These are phyloP conservation scores for Julus scandinavius DNA, from an alignment of 2,888 invertebrate species.

Conservation along the genomic window DNA sequence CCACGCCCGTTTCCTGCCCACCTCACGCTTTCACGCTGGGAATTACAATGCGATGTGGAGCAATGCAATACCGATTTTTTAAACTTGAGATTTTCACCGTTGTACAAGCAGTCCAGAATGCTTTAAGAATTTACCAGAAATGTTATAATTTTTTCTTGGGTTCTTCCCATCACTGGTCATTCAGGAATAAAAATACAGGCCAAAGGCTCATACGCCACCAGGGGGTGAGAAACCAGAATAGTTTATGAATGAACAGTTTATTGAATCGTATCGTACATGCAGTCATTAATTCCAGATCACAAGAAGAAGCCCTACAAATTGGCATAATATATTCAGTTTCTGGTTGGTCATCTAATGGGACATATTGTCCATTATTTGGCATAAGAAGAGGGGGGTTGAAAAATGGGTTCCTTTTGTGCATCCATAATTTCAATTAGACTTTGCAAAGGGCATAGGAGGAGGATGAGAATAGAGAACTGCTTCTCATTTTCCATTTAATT, in stretches of 20 bases:
- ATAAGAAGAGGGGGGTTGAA: neutral
- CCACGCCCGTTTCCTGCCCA: slow-evolving; percentile 26
- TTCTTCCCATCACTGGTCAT: no score
- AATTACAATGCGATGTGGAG: neutral
- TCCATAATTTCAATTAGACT: slow-evolving; percentile 14
- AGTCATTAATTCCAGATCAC: neutral
- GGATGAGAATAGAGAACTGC: neutral
- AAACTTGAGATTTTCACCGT: neutral
- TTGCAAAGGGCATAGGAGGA: neutral
- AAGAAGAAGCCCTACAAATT: neutral
- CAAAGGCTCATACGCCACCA: no score
- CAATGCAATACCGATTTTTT: neutral
- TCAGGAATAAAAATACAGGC: no score
- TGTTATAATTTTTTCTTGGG: no score
- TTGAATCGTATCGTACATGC: neutral
- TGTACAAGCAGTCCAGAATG: neutral
- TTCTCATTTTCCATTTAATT: slow-evolving; percentile 33
- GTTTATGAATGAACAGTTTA: neutral
- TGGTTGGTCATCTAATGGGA: neutral
- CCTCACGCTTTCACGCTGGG: neutral
- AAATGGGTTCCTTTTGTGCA: slow-evolving; percentile 19
- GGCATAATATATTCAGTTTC: neutral
- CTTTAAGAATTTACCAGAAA: no score
- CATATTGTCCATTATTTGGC: neutral
- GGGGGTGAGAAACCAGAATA: no score